These are phyloP conservation scores for Cheilosia urbana DNA, from an alignment of 2,888 invertebrate genomes.

Conservation along the genomic window DNA sequence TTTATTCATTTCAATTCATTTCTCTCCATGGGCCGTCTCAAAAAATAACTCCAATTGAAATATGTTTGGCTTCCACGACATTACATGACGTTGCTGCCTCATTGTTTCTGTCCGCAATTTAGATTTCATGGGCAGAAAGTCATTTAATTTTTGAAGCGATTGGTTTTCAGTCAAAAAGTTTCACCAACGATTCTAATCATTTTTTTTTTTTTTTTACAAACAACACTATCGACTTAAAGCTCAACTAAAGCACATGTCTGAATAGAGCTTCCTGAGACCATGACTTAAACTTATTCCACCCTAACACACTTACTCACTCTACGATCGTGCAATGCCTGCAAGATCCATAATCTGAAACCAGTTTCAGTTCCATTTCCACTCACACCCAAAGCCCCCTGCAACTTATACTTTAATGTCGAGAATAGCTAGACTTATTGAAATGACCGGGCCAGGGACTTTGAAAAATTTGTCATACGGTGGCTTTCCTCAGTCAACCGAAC, in stretches of 20 bases:
- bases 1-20: no score
- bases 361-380: slow-evolving; percentile 26
- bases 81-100: no score
- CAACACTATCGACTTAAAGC: neutral
- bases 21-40: neutral
- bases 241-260: neutral
- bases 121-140: no score
- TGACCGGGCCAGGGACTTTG: slow-evolving; percentile 51
- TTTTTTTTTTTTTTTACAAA: neutral
- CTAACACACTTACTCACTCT: neutral
- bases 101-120: no score
- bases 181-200: neutral
- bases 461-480: slow-evolving; percentile 40
- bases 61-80: no score
- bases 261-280: neutral
- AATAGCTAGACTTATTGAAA: slow-evolving; percentile 26
- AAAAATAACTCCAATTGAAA: neutral
- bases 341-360: slow-evolving; percentile 20
- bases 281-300: neutral
- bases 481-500: slow-evolving; percentile 58
- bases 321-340: slow-evolving; percentile 7
- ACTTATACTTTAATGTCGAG: neutral
- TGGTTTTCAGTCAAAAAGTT: neutral
- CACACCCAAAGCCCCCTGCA: neutral
- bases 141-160: neutral